Evolutionary conservation across 2,888 invertebrate species (phyloP).

Genomic region (Nebria brevicollis): DNA sequence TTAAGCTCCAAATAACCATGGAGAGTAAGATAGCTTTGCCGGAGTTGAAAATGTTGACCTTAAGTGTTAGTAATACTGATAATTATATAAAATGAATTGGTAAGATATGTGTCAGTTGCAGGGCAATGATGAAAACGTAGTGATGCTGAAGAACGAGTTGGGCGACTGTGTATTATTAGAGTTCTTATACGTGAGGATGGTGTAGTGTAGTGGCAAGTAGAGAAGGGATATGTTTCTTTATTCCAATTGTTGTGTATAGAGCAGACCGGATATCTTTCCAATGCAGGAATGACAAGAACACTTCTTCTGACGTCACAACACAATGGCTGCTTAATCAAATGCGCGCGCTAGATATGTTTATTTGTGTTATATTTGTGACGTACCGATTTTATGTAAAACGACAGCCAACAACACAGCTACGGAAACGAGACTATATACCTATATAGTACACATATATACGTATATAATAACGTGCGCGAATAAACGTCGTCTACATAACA

Average conservation of each 20-base stretch:
- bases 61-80: no score
- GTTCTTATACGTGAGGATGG: conserved; percentile 2
- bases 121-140: background rate
- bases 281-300: conserved; percentile 62
- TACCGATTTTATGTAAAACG: conserved; percentile 36
- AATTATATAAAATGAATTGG: background rate
- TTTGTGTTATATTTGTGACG: conserved; percentile 49
- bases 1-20: no score
- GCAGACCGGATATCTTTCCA: conserved; percentile 59
- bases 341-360: conserved; percentile 60
- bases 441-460: no score
- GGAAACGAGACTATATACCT: no score
- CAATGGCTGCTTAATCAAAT: conserved; percentile 61
- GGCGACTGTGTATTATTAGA: conserved; percentile 5
- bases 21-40: no score
- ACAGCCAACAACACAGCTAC: conserved; percentile 10
- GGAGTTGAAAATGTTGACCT: no score
- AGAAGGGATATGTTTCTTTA: conserved; percentile 54
- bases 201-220: conserved; percentile 6
- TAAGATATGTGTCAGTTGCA: background rate
- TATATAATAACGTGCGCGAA: background rate
- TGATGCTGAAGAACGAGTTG: background rate
- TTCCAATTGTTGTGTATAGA: conserved; percentile 56
- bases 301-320: conserved; percentile 60
- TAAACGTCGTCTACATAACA: background rate